Percentiles rank a stretch among this genome's conserved stretches.
phyloP scores from a whole-genome alignment of 2,888 invertebrate species.

The Orthonychiurus folsomi region DNA sequence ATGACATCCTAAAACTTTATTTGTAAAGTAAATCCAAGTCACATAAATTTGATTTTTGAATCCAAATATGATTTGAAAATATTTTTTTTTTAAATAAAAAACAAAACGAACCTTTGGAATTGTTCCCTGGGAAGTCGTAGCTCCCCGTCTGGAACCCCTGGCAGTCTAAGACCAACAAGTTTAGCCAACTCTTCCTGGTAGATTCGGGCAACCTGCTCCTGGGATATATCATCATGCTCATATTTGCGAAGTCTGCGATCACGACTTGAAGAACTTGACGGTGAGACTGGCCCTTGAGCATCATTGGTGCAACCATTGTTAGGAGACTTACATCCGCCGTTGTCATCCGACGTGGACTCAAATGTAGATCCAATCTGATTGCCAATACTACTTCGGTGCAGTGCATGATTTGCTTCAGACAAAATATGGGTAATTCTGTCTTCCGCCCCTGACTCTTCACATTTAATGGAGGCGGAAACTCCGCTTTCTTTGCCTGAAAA shows the following conservation, averaged over 20 bases:
- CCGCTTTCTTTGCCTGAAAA: conserved; percentile 69
- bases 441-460: conserved; percentile 64
- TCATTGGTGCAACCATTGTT: conserved; percentile 37
- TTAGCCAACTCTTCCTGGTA: conserved; percentile 92
- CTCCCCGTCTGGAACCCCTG: conserved; percentile 43
- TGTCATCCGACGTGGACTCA: conserved; percentile 37
- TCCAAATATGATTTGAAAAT: too few relatives aligned
- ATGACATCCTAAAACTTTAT: too few relatives aligned
- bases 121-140: conserved; percentile 53
- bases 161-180: conserved; percentile 69
- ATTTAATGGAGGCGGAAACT: conserved; percentile 62
- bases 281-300: conserved; percentile 64
- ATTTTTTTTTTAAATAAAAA: too few relatives aligned
- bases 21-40: too few relatives aligned
- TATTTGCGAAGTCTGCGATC: conserved; percentile 72
- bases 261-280: conserved; percentile 61
- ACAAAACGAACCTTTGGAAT: conserved; percentile 62
- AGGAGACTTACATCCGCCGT: conserved; percentile 39
- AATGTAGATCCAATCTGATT: conserved; percentile 11
- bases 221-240: conserved; percentile 89
- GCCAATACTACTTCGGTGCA: conserved; percentile 43
- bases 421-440: conserved; percentile 89
- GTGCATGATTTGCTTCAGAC: conserved; percentile 81
- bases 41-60: too few relatives aligned
- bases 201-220: conserved; percentile 88